phyloP scores from a whole-genome alignment of 2,888 invertebrate genomes.

The Drosophila picticornis region DNA sequence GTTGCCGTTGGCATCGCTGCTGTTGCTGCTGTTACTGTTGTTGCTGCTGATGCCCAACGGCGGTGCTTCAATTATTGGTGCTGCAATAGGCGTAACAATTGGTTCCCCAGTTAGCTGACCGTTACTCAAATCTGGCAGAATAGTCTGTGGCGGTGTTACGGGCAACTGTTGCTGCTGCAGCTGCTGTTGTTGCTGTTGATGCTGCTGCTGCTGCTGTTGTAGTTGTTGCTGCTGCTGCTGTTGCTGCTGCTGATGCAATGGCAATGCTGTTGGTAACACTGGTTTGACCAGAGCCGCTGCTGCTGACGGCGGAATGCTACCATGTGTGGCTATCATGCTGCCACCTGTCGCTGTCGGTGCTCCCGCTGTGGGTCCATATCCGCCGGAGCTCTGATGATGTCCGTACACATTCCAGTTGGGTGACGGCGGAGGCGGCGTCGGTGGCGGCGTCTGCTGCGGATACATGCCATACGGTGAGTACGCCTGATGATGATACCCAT shows the following conservation, averaged over 20 bases:
- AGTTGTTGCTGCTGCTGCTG: constrained; percentile 53
- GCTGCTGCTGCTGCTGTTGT: constrained; percentile 57
- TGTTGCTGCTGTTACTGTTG: constrained; percentile 32
- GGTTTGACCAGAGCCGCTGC: constrained; percentile 70
- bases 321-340: constrained; percentile 62
- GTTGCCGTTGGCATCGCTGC: constrained; percentile 45
- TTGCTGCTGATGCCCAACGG: constrained; percentile 38
- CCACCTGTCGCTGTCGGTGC: constrained; percentile 59
- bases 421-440: constrained; percentile 86
- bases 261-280: constrained; percentile 53
- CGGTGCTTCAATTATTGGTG: constrained; percentile 72
- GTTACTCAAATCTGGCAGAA: constrained; percentile 77
- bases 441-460: constrained; percentile 85
- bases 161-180: constrained; percentile 65
- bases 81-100: constrained; percentile 44
- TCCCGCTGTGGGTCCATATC: constrained; percentile 75
- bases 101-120: constrained; percentile 47
- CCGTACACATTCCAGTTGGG: constrained; percentile 89
- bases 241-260: constrained; percentile 54
- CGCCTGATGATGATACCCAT: constrained; percentile 85
- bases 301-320: constrained; percentile 52
- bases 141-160: constrained; percentile 64
- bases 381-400: constrained; percentile 79
- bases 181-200: constrained; percentile 49
- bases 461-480: constrained; percentile 85